Evolutionary conservation across 2,113 vertebrate genomes (phyloP).

Genomic region (Tyrannus savana): DNA sequence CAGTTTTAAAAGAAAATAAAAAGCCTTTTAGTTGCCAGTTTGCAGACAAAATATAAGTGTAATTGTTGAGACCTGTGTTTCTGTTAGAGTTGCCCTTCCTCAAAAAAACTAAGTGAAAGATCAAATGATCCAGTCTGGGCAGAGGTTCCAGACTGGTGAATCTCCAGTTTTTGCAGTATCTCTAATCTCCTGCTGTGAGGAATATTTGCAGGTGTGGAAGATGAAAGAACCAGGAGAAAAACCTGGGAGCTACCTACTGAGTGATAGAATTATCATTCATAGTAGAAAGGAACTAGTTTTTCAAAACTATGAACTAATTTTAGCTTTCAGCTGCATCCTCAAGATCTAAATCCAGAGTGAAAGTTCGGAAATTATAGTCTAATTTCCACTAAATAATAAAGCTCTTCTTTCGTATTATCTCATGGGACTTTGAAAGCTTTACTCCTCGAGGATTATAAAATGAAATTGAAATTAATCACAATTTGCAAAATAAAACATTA

Average conservation of each 20-base stretch:
- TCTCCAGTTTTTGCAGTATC: not conserved
- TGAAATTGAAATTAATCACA: conserved; percentile 49
- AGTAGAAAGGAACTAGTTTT: not conserved
- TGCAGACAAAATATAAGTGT: not conserved
- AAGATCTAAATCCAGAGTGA: not conserved
- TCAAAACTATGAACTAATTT: not conserved
- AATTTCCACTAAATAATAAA: conserved; percentile 1
- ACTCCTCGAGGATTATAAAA: conserved; percentile 14
- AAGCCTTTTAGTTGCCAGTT: rapidly evolving
- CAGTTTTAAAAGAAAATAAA: not conserved
- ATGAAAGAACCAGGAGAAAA: not conserved
- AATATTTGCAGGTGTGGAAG: not conserved
- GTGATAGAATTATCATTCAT: not conserved
- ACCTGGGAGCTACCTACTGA: not conserved
- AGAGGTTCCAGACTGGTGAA: not conserved
- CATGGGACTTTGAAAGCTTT: not conserved
- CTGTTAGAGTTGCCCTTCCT: not conserved
- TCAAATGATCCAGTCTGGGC: not conserved
- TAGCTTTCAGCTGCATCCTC: not conserved
- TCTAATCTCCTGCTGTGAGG: not conserved
- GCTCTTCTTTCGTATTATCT: not conserved
- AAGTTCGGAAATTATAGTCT: not conserved
- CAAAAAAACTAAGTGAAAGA: not conserved
- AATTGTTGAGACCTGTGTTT: not conserved
- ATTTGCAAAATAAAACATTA: conserved; percentile 22